Percentiles rank a stretch among this genome's conserved stretches.
These are phyloP conservation scores for Parnassius apollo DNA, from an alignment of 2,888 invertebrate species.

Conservation along the genomic window DNA sequence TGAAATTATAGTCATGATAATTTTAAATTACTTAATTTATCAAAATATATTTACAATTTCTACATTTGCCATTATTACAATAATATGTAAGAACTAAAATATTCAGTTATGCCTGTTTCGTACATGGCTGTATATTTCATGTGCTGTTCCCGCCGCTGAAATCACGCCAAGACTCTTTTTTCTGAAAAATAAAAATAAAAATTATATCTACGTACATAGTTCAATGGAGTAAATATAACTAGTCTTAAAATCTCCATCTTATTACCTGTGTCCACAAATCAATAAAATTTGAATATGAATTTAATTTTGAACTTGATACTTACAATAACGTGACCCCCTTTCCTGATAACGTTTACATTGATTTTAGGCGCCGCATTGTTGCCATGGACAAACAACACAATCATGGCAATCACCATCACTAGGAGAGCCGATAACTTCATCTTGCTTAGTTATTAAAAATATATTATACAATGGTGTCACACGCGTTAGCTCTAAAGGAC, in stretches of 20 bases:
- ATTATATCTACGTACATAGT: background rate
- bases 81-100: background rate
- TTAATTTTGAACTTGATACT: conserved; percentile 25
- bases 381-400: conserved; percentile 37
- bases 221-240: background rate
- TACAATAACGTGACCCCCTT: conserved; percentile 40
- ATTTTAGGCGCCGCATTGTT: conserved; percentile 40
- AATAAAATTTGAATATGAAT: background rate
- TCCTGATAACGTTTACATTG: conserved; percentile 37
- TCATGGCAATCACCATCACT: conserved; percentile 36
- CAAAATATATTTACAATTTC: too few relatives aligned
- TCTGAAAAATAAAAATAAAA: conserved; percentile 27
- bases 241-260: background rate
- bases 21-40: too few relatives aligned
- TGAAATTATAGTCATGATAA: too few relatives aligned
- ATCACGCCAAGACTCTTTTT: conserved; percentile 32
- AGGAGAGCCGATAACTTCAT: conserved; percentile 42
- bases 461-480: background rate
- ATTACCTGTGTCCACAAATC: background rate
- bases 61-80: too few relatives aligned
- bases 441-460: conserved; percentile 14
- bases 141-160: conserved; percentile 33
- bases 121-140: conserved; percentile 32
- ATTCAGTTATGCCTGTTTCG: conserved; percentile 22
- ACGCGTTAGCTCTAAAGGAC: background rate